Evolutionary conservation across 2,888 invertebrate species (phyloP).

Genomic region (Oscheius onirici): DNA sequence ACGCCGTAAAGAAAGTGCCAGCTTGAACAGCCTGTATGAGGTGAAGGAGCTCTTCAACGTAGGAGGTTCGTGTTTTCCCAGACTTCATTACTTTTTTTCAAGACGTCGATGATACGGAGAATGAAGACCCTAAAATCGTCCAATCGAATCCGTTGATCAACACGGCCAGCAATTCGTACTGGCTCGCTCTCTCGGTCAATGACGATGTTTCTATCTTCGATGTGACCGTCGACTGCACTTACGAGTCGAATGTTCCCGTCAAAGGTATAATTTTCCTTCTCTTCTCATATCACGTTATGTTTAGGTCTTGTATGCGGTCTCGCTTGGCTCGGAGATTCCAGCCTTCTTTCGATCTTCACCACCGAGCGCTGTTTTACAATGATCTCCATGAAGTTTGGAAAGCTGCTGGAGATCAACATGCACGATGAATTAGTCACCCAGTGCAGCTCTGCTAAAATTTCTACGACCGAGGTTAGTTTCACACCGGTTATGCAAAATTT

Average conservation of each 20-base stretch:
- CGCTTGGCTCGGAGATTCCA: slow-evolving; percentile 11
- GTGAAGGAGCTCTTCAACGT: slow-evolving; percentile 2
- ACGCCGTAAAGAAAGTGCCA: neutral
- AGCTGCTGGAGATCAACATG: neutral
- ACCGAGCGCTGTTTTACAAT: neutral
- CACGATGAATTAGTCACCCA: neutral
- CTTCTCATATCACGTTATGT: neutral
- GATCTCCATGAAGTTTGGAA: neutral
- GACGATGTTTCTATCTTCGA: slow-evolving; percentile 16
- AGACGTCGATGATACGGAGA: slow-evolving; percentile 14
- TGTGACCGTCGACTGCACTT: neutral
- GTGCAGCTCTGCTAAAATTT: neutral
- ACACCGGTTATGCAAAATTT: too few species aligned
- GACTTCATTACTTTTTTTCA: neutral
- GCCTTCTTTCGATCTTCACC: slow-evolving; percentile 6
- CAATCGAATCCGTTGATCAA: neutral
- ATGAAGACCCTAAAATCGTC: slow-evolving; percentile 3
- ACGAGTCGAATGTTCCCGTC: neutral
- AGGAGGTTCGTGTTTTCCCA: slow-evolving; percentile 10
- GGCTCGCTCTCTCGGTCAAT: slow-evolving; percentile 18
- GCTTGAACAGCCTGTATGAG: slow-evolving; percentile 10
- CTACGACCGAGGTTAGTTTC: neutral
- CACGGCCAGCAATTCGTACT: slow-evolving; percentile 8
- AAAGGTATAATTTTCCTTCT: neutral
- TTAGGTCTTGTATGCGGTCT: neutral